phyloP scores from a whole-genome alignment of 2,113 vertebrate genomes.

The Ovibos moschatus region DNA sequence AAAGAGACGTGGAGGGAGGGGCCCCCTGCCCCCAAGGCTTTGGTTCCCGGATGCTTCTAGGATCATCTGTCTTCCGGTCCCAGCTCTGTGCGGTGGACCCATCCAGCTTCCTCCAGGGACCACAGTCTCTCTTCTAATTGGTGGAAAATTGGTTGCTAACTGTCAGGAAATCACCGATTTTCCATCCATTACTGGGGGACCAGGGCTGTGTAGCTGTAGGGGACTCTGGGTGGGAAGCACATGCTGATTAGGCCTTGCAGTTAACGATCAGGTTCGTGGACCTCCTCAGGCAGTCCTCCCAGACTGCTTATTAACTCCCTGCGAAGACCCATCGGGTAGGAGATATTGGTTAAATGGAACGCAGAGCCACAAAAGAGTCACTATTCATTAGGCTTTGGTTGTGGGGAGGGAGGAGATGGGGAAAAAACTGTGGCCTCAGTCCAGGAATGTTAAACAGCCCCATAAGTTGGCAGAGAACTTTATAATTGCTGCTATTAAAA shows the following conservation, averaged over 20 bases:
- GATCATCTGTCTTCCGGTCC: background rate
- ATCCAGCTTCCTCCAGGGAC: conserved; percentile 60
- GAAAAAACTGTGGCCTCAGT: conserved; percentile 70
- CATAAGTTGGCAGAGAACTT: conserved; percentile 83
- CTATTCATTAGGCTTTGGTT: conserved; percentile 81
- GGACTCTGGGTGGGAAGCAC: conserved; percentile 74
- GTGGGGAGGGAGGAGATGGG: conserved; percentile 35
- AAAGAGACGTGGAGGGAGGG: background rate
- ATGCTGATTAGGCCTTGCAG: conserved; percentile 78
- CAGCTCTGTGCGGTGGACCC: background rate
- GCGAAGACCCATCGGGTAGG: conserved; percentile 73
- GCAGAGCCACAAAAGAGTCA: conserved; percentile 77
- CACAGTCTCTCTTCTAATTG: conserved; percentile 78
- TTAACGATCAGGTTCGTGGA: conserved; percentile 77
- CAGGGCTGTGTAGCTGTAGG: conserved; percentile 31
- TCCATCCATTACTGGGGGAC: conserved; percentile 79
- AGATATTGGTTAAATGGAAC: conserved; percentile 78
- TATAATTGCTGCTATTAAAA: conserved; percentile 86
- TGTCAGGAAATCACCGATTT: conserved; percentile 83
- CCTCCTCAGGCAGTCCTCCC: conserved; percentile 68
- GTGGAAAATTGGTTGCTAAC: conserved; percentile 83
- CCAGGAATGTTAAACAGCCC: conserved; percentile 83
- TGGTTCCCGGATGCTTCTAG: background rate
- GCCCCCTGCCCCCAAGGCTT: background rate
- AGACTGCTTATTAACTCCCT: conserved; percentile 80